Base-by-base conservation (phyloP, 2,888 invertebrate species). In the Diadegma fenestrale region DNA sequence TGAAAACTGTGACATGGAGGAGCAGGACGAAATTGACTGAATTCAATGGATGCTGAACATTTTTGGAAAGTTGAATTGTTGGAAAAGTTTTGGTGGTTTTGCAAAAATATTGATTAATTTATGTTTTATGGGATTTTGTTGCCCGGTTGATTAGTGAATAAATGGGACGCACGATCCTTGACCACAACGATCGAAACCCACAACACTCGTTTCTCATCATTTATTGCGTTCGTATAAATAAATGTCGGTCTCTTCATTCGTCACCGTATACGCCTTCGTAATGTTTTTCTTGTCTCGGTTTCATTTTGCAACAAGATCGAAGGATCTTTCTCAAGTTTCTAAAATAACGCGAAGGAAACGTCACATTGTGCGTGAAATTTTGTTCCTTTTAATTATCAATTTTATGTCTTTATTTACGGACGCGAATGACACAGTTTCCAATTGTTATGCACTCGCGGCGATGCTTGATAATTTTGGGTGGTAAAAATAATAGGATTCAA, bases 121-220 rank as follows among this genome's bases (percentile, higher is more conserved):
- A n/a, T 14, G 2, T 48, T 48, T 48, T n/a, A 17, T n/a, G n/a
- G 5, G 45, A 48, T 17, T 48, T 48, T n/a, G 22, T 58, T 10
- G n/a, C 12, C 19, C 17, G 19, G 19, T 26, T 14, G 54, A 14
- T 58, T 22, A 22, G 10, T 2, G 22, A 76, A 85, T 33, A 82
- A 77, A 76, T 85, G 71, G 85, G 76, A 82, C 72, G 72, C 75
- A 26, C 66, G 37, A 71, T 45, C 85, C 85, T 77, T 80, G 82
- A 85, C 80, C 85, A 43, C 72, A 66, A 43, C 26, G 12, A 61
- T 41, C 22, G 12, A 48, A 61, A 61, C 82, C 79, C 85, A 82
- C 85, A 64, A 82, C 85, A 64, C 80, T 54, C 12, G 76, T 77
- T 63, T 76, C 43, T 30, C 26, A 54, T 76, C 45, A 37, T 37